These are phyloP conservation scores for Oreochromis mossambicus DNA, from an alignment of 2,797 vertebrate species.

Conservation along the genomic window DNA sequence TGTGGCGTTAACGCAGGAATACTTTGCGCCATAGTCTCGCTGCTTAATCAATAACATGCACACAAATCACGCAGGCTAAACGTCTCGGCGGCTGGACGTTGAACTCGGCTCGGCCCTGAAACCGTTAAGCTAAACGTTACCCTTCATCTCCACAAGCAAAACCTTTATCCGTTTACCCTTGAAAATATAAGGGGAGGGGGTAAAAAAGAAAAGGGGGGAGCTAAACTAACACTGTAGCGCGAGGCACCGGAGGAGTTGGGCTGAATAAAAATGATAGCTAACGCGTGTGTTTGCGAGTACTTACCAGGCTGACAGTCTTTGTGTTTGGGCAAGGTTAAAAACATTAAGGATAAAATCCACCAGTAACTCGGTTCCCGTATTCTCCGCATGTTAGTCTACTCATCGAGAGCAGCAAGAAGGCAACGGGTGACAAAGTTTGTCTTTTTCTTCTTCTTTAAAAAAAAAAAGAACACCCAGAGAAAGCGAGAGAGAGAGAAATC, in stretches of 20 bases:
- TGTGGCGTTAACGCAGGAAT: neutral
- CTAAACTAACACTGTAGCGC: neutral
- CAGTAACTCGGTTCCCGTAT: slow-evolving; percentile 90
- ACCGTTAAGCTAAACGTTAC: slow-evolving; percentile 10
- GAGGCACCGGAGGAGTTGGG: neutral
- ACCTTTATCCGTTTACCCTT: neutral
- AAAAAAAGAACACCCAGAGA: neutral
- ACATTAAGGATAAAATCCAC: slow-evolving; percentile 92
- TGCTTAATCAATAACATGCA: slow-evolving; percentile 56
- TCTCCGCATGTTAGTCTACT: slow-evolving; percentile 94
- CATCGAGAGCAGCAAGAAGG: slow-evolving; percentile 83
- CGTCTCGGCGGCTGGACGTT: neutral
- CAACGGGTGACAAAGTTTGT: slow-evolving; percentile 73
- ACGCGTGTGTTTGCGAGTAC: slow-evolving; percentile 58
- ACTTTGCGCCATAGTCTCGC: slow-evolving; percentile 46
- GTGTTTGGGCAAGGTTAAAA: slow-evolving; percentile 87
- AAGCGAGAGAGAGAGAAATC: slow-evolving; percentile 13
- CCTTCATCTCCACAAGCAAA: neutral
- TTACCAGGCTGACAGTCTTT: slow-evolving; percentile 92
- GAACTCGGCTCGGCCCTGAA: slow-evolving; percentile 30
- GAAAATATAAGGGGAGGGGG: neutral
- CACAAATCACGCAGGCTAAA: slow-evolving; percentile 26
- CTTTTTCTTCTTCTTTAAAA: neutral
- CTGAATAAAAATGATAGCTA: slow-evolving; percentile 3
- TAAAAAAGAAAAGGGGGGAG: neutral